phyloP scores from a whole-genome alignment of 2,888 invertebrate species.

The Timandra comae region DNA sequence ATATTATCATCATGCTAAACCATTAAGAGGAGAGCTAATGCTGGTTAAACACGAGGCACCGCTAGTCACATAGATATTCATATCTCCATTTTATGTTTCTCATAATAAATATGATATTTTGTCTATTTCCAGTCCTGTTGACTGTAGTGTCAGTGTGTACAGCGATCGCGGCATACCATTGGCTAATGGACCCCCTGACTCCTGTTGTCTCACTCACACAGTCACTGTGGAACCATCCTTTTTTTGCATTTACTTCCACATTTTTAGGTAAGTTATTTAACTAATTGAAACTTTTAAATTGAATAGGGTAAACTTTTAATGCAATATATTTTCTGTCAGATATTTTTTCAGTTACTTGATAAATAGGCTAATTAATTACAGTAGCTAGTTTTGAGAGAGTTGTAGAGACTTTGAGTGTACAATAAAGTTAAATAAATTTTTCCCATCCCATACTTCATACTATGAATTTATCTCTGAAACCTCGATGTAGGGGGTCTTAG shows the following conservation, averaged over 20 bases:
- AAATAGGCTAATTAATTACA: no score
- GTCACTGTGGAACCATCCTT: conserved; percentile 94
- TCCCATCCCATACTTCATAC: no score
- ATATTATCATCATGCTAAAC: neutral
- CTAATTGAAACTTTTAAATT: no score
- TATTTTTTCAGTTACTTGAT: no score
- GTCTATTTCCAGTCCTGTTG: conserved; percentile 82
- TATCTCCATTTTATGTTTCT: neutral
- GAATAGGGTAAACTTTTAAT: no score
- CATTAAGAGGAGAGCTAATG: neutral
- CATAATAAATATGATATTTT: no score
- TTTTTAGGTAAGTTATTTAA: conserved; percentile 88
- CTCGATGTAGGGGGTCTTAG: no score
- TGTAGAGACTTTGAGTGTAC: no score
- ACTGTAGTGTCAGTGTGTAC: conserved; percentile 92
- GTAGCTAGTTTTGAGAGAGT: no score
- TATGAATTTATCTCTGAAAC: no score
- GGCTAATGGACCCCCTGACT: conserved; percentile 96
- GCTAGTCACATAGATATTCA: neutral
- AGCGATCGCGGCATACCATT: conserved; percentile 96
- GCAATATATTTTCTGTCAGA: no score
- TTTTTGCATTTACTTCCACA: conserved; percentile 93
- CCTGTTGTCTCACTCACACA: conserved; percentile 93
- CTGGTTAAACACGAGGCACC: neutral
- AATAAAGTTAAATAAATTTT: no score